Base-by-base conservation (phyloP, 2,888 invertebrate species). In the Julus scanicus region DNA sequence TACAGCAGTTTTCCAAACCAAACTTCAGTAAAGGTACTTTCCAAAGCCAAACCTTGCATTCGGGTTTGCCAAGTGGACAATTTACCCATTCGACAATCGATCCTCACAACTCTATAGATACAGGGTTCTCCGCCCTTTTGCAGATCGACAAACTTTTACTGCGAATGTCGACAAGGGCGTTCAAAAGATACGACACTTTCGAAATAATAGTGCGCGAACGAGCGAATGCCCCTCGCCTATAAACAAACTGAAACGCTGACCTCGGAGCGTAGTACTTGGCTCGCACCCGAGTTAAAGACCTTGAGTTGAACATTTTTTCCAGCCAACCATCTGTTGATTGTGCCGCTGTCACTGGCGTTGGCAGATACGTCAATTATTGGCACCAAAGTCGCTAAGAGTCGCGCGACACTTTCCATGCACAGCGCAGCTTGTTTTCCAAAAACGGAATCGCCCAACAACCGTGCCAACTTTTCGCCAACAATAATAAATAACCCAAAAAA, bases 261-360 rank as follows among this genome's bases (percentile, higher is more conserved):
- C 53, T 53, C 53, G 53, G 53, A 15, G 53, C 53, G 15, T 6
- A 4, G 53, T 11, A 53, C 53, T 53, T 53, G 53, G 53, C 53
- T 53, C 53, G 53, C 53, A 53, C 53, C 53, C 53, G 53, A 53
- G 53, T 53, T 53, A 53, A 53, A 53, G 53, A 53, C 53, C 53
- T 53, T 53, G 53, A 53, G 15, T 4, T 8, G 53, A n/a, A n/a
- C n/a, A n/a, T n/a, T 15, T 4, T 9, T 53, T 53, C 15, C 53
- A 53, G 11, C 15, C 53, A 53, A 53, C 53, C 53, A 53, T 53
- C 53, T 53, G 53, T 53, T 53, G 53, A 53, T 53, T 53, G 13
- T 53, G 53, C 53, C 11, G 48, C 53, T 53, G 6, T 8, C 11
- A 15, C 2, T 53, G 53, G 53, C 53, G 11, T 53, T 53, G 53